Percentiles rank a stretch among this genome's conserved stretches.
These are phyloP conservation scores for Eremophila alpestris DNA, from an alignment of 2,797 vertebrate species.

Conservation along the genomic window DNA sequence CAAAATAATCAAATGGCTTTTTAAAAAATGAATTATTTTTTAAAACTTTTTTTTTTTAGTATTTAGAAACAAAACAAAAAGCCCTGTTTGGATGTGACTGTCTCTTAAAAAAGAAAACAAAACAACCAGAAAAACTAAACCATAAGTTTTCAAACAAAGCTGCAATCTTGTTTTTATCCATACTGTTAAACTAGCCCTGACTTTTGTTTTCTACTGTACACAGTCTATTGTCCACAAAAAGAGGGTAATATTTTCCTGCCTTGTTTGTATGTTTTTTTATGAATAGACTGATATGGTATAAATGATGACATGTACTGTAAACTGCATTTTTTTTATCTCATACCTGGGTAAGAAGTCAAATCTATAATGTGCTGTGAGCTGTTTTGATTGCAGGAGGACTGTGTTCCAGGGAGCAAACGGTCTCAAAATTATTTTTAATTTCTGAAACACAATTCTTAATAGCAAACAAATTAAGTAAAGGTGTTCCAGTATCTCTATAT, in stretches of 20 bases:
- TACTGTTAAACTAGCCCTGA: conserved; percentile 24
- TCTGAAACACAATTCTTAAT: conserved; percentile 65
- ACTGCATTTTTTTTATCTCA: conserved; percentile 72
- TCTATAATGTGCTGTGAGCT: conserved; percentile 37
- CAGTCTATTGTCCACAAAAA: conserved; percentile 43
- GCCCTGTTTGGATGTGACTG: conserved; percentile 26
- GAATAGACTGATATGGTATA: conserved; percentile 48
- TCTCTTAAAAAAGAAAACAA: not conserved
- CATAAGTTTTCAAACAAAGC: conserved; percentile 17
- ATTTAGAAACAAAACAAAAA: not conserved
- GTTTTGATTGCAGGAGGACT: conserved; percentile 64
- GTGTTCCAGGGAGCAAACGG: conserved; percentile 67
- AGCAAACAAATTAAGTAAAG: conserved; percentile 65
- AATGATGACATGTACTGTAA: conserved; percentile 72
- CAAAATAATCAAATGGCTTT: not conserved
- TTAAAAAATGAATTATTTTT: conserved; percentile 18
- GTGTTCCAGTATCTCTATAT: conserved; percentile 67
- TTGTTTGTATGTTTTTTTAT: conserved; percentile 66
- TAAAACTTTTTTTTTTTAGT: not conserved
- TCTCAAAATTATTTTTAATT: conserved; percentile 66
- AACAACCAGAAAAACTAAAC: not conserved
- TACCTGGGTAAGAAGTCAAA: conserved; percentile 60
- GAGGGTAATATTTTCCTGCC: conserved; percentile 54
- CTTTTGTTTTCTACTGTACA: conserved; percentile 66
- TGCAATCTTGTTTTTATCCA: conserved; percentile 39